Evolutionary conservation across 2,797 vertebrate species (phyloP), one percentile per base, ranked within the genome.

Genomic region (Echiichthys vipera): DNA sequence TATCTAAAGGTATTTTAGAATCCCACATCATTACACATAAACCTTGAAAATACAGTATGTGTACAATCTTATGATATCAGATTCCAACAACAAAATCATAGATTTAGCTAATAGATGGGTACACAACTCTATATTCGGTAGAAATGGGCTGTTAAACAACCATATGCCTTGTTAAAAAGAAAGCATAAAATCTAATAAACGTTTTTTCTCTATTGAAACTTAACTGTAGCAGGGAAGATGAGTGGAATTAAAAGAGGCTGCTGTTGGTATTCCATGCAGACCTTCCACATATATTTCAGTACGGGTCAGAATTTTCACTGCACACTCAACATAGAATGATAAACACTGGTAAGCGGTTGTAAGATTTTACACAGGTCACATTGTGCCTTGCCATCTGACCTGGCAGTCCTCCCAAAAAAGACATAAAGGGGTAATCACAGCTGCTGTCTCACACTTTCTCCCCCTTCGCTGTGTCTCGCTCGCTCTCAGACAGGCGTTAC

Each of bases 391-490:
- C 72, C 78, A 84, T 88, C 76, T 80, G 84, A 87, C 74, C 80
- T 87, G 85, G 87, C 83, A 80, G 46, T 7, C 34, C 25, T 83
- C 76, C 80, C 63, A 57, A 75, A 77, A 80, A 77, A 69, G 17
- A 71, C 85, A 68, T 32, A 65, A 62, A 81, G 81, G 78, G 57
- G 40, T 25, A 83, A 77, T 86, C 76, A 65, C 72, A 90, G 88
- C 84, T 88, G 83, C 79, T 71, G 74, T 84, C 61, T 81, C 29
- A 0, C 50, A 22, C 61, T 64, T 63, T 72, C 54, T 55, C 64
- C 40, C 66, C 20, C 34, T 51, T 56, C 74, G 40, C 32, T 29
- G 30, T 36, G 46, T 77, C 53, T 68, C 45, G 1, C 63, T 67
- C 8, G 1, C 74, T 25, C 50, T 47, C 72, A 64, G 46, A 65